Conservation (phyloP, 2,797 vertebrate species). For the Cynopterus sphinx region DNA sequence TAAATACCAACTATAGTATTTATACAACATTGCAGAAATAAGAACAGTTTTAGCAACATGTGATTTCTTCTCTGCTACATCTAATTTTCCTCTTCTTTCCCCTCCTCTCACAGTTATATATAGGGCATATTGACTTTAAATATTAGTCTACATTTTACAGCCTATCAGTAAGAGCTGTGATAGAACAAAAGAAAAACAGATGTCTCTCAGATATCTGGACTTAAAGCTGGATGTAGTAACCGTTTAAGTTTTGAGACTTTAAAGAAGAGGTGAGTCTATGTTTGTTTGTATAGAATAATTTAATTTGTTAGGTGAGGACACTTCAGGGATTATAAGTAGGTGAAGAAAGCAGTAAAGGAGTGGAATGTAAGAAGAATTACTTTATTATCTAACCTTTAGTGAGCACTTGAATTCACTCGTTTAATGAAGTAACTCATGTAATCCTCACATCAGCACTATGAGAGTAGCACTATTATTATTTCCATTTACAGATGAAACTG, state of each 20-base stretch:
- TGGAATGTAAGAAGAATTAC: not conserved
- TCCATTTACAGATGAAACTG: not conserved
- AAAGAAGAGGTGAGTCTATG: not conserved
- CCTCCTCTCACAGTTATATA: not conserved
- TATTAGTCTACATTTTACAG: not conserved
- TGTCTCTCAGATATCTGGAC: not conserved
- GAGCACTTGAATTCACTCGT: not conserved
- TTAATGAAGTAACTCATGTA: not conserved
- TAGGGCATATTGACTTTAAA: not conserved
- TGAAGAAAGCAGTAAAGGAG: not conserved
- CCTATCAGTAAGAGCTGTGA: not conserved
- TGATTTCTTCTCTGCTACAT: not conserved
- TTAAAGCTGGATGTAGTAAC: not conserved
- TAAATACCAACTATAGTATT: not conserved
- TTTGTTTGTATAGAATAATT: slow-evolving; percentile 6
- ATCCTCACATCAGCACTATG: not conserved
- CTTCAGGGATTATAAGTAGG: not conserved
- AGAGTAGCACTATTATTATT: not conserved
- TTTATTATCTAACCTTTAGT: not conserved
- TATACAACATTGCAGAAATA: not conserved
- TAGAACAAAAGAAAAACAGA: not conserved
- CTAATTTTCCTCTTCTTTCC: not conserved
- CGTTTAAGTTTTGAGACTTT: not conserved
- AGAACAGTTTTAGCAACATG: not conserved
- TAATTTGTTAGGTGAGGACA: not conserved